Base-by-base conservation (phyloP, 1,140 invertebrate genomes). In the Chrysopa pallens region DNA sequence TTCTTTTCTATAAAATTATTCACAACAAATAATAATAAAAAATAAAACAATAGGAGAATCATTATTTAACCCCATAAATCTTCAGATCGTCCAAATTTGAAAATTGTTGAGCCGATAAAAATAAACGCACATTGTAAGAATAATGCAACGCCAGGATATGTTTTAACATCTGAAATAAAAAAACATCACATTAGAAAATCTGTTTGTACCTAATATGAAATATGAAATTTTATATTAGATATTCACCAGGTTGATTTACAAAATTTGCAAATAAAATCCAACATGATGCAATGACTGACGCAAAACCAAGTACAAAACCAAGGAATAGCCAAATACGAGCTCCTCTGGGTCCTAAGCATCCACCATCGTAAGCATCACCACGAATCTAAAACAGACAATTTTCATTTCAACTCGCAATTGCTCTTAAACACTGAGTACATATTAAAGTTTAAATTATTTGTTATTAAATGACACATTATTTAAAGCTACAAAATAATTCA, bases 51-150 rank as follows among this genome's bases (percentile, higher is more conserved):
- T 5, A 23, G 5, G 5, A 23, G 17, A 33, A 38, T 39, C 27
- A 23, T 12, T 8, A n/a, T 50, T 59, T 70, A 74, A 43, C 65
- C 67, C 80, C 81, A 88, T 6, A 77, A 63, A 57, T 95, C 90
- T 68, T 96, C 92, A 36, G 82, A 77, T 54, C 92, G 71, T 8
- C 91, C 92, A 65, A 96, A 96, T 65, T 95, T 96, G 64, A 85
- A 96, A 17, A 89, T 74, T 29, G 96, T 61, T 1, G 87, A 91
- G 28, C 82, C 80, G 42, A 87, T 67, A 55, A 98, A 94, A 51
- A 98, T 98, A 46, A 97, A 83, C 0, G 88, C 70, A 62, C 97
- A 98, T 64, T 98, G 92, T 29, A 97, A 64, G 52, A 98, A 92
- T 2, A 98, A 62, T 38, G 84, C 86, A 41, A 96, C 79, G 7